Evolutionary conservation across 2,888 invertebrate species (phyloP).

Genomic region (Folsomia manolachei): DNA sequence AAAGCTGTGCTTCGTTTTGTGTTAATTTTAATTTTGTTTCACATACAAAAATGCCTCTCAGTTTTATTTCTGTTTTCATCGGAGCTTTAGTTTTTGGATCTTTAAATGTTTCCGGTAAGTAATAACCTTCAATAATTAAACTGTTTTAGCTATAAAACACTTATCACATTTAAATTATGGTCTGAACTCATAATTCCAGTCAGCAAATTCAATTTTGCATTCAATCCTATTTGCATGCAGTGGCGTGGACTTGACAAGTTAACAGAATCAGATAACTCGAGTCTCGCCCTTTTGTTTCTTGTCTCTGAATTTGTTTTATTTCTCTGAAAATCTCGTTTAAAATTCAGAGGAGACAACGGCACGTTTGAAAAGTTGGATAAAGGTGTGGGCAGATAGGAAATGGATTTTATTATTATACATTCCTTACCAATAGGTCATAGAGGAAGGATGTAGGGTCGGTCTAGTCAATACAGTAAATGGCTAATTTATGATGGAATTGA

Average conservation of each 20-base stretch:
- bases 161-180: not conserved
- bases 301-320: not conserved
- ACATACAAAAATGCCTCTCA: not conserved
- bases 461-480: not conserved
- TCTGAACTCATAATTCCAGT: not conserved
- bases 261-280: not conserved
- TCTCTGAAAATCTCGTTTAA: too few relatives aligned
- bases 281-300: not conserved
- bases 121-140: not conserved
- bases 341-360: not conserved
- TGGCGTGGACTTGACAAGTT: too few relatives aligned
- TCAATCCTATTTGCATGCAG: not conserved
- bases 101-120: constrained; percentile 9
- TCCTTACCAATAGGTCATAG: not conserved
- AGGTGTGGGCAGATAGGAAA: not conserved
- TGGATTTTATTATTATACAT: not conserved
- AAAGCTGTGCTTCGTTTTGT: not conserved
- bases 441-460: not conserved
- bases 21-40: not conserved
- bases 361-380: too few relatives aligned
- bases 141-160: not conserved
- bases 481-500: not conserved
- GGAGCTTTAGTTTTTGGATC: not conserved
- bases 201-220: not conserved
- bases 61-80: not conserved